Percentiles rank a stretch among this genome's conserved stretches.
These are phyloP conservation scores for Intellagama lesueurii DNA, from an alignment of 2,797 vertebrate species.

Conservation along the genomic window DNA sequence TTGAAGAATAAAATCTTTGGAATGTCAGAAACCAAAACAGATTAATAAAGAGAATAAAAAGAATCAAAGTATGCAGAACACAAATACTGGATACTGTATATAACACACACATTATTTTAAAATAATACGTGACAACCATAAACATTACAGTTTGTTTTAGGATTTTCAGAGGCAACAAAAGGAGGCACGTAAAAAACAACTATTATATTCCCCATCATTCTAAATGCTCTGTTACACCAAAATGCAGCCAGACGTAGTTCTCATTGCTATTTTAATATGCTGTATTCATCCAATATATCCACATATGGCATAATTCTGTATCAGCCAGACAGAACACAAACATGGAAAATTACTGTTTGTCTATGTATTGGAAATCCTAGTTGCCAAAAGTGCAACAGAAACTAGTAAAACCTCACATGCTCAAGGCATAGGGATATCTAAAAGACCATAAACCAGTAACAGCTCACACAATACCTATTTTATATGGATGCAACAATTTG, in stretches of 20 bases:
- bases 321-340: background rate
- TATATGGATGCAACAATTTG: background rate
- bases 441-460: background rate
- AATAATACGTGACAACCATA: background rate
- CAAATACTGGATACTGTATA: background rate
- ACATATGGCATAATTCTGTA: background rate
- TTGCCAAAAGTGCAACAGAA: background rate
- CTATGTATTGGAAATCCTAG: background rate
- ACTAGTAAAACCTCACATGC: background rate
- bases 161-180: background rate
- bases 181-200: background rate
- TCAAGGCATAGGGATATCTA: background rate
- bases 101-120: background rate
- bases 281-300: background rate
- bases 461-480: background rate
- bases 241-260: background rate
- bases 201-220: background rate
- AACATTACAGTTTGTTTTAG: background rate
- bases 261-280: background rate
- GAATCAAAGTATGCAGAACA: background rate
- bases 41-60: background rate
- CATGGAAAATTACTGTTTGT: background rate
- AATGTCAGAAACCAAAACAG: conserved; percentile 2
- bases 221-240: background rate
- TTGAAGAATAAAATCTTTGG: background rate